A percentile compares a stretch with the other conserved stretches of the same genome.
Evolutionary conservation across 1,140 invertebrate genomes (phyloP).

Genomic region (Drosophila hydei): DNA sequence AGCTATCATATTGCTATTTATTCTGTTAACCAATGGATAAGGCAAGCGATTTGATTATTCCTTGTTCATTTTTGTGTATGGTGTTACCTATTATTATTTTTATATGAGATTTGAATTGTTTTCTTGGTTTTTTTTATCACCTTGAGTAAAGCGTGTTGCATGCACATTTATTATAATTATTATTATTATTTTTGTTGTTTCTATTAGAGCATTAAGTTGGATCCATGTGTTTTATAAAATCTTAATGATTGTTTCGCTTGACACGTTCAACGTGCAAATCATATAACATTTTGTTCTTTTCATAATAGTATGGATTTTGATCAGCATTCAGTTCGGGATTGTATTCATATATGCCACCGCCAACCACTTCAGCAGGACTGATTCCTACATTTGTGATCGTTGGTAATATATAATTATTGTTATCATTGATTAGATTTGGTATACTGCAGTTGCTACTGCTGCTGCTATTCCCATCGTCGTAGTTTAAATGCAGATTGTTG

Average conservation of each 20-base stretch:
- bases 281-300: conserved; percentile 80
- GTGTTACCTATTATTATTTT: background rate
- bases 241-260: conserved; percentile 63
- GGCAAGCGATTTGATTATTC: conserved; percentile 21
- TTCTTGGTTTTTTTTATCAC: conserved; percentile 20
- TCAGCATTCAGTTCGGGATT: conserved; percentile 72
- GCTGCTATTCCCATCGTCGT: conserved; percentile 72
- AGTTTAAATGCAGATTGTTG: conserved; percentile 79
- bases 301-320: conserved; percentile 80
- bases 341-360: conserved; percentile 48
- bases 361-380: conserved; percentile 28
- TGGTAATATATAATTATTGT: conserved; percentile 54
- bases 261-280: conserved; percentile 77
- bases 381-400: conserved; percentile 13
- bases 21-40: conserved; percentile 21
- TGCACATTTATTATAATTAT: background rate
- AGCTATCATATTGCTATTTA: conserved; percentile 27
- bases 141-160: conserved; percentile 10
- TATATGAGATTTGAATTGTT: conserved; percentile 17
- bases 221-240: conserved; percentile 11
- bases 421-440: conserved; percentile 48
- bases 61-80: conserved; percentile 13
- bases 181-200: background rate
- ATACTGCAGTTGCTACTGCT: conserved; percentile 70
- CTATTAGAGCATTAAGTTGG: conserved; percentile 7